Evolutionary conservation across 2,113 vertebrate species (phyloP).

Genomic region (Columba janthina): DNA sequence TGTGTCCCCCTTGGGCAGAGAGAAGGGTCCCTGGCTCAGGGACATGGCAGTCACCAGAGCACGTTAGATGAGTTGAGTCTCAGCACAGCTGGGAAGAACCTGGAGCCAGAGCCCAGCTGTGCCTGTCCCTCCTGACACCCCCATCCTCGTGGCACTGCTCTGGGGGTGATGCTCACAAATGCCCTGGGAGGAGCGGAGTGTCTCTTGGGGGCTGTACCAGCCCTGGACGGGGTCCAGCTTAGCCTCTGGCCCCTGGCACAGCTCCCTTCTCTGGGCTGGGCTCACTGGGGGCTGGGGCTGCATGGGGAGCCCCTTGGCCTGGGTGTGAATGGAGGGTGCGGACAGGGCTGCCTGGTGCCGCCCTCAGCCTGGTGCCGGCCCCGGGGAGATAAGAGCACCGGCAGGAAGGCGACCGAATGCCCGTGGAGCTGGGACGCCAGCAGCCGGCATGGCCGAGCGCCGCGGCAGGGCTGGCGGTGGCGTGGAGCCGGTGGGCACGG

Average conservation of each 20-base stretch:
- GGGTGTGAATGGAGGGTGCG: slow-evolving; percentile 40
- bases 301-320: fast-evolving
- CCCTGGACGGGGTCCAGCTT: neutral
- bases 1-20: fast-evolving
- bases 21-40: neutral
- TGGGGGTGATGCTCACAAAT: fast-evolving
- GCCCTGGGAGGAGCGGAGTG: neutral
- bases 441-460: neutral
- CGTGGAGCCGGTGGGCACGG: neutral
- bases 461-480: neutral
- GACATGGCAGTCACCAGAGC: neutral
- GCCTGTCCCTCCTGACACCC: fast-evolving
- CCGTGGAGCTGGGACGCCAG: fast-evolving
- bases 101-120: neutral
- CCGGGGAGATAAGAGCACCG: neutral
- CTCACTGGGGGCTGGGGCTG: fast-evolving
- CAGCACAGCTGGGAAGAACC: neutral
- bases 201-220: neutral
- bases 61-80: neutral
- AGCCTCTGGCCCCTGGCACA: neutral
- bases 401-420: neutral
- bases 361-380: neutral
- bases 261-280: neutral
- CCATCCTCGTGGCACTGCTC: fast-evolving
- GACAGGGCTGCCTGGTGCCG: neutral